These are phyloP conservation scores for Datnioides undecimradiatus DNA, from an alignment of 2,113 vertebrate genomes.

Conservation along the genomic window DNA sequence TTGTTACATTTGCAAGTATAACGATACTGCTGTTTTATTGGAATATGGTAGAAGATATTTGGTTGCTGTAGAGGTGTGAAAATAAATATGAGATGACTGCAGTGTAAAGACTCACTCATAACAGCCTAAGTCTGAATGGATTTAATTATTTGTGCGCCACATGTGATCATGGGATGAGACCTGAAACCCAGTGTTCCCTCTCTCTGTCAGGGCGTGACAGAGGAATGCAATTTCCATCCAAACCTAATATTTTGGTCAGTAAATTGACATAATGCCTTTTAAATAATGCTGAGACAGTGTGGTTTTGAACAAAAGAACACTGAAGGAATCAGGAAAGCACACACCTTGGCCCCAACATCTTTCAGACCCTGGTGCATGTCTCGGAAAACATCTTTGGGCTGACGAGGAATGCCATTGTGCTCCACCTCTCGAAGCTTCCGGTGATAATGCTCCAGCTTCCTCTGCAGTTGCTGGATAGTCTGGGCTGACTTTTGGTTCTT, in stretches of 20 bases:
- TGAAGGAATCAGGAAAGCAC: conserved; percentile 8
- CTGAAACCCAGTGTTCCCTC: no score
- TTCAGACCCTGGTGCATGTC: conserved; percentile 98
- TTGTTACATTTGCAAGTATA: not conserved
- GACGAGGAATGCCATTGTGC: conserved; percentile 94
- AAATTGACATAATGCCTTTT: not conserved
- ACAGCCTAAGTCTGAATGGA: not conserved
- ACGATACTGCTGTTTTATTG: not conserved
- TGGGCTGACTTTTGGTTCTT: conserved; percentile 98
- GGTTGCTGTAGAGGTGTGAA: not conserved
- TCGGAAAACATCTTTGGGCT: conserved; percentile 96
- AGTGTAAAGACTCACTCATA: not conserved
- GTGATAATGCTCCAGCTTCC: conserved; percentile 96
- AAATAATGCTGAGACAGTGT: not conserved
- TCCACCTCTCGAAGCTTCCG: conserved; percentile 95
- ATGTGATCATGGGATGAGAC: not conserved
- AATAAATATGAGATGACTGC: not conserved
- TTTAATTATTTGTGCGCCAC: not conserved
- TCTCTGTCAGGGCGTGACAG: no score
- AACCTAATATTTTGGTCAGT: not conserved
- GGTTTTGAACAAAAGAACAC: not conserved
- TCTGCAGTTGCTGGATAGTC: conserved; percentile 95
- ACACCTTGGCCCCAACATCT: conserved; percentile 96
- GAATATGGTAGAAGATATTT: not conserved
- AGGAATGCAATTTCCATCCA: not conserved